A percentile compares a stretch with the other conserved stretches of the same genome.
phyloP scores from a whole-genome alignment of 2,113 vertebrate genomes.

The Eonycteris spelaea region DNA sequence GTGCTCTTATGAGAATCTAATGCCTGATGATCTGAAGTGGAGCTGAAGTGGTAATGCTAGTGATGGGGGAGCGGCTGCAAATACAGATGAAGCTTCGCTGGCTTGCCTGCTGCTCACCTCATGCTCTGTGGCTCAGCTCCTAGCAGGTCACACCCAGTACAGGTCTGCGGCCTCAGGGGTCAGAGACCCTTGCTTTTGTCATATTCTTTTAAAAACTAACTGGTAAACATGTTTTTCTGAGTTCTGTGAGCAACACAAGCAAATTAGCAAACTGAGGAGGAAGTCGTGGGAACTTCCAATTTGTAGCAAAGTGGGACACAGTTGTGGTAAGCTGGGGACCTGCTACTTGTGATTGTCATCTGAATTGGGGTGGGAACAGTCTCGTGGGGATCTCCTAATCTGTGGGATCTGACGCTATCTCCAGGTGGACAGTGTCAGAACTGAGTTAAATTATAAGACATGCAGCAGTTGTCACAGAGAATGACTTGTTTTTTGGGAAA shows the following conservation, averaged over 20 bases:
- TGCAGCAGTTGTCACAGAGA: background rate
- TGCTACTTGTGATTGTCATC: background rate
- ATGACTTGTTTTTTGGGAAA: background rate
- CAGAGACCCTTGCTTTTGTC: background rate
- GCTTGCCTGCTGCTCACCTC: too few relatives aligned
- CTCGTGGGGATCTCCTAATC: background rate
- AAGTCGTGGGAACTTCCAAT: background rate
- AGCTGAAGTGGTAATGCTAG: too few relatives aligned
- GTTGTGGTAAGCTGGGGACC: background rate
- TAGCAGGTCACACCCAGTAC: too few relatives aligned
- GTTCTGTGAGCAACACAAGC: background rate
- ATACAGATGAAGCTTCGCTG: too few relatives aligned
- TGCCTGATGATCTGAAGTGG: too few relatives aligned
- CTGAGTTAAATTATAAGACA: background rate
- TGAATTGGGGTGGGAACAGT: background rate
- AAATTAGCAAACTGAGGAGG: background rate
- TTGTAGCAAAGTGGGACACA: background rate
- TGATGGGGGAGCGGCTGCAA: too few relatives aligned
- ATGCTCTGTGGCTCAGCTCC: too few relatives aligned
- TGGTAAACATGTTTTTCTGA: background rate
- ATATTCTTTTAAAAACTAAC: background rate
- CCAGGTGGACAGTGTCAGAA: background rate
- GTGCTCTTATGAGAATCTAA: too few relatives aligned
- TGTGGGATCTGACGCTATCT: background rate
- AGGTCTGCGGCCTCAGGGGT: too few relatives aligned